Evolutionary conservation across 2,888 invertebrate species (phyloP).

Genomic region (Morpho helenor): DNA sequence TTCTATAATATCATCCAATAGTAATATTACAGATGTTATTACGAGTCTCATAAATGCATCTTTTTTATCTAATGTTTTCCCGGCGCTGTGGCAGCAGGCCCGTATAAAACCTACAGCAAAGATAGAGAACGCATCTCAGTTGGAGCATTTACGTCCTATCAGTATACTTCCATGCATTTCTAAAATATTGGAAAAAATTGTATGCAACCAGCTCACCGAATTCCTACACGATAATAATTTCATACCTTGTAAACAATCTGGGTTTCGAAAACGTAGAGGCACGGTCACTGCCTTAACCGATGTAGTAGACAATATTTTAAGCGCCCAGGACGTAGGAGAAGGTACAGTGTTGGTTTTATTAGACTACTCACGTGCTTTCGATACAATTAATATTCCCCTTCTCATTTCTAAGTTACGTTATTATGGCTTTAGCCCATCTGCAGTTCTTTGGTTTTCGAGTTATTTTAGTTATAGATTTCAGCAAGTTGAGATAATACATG

Average conservation of each 20-base stretch:
- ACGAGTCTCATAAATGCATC: no score
- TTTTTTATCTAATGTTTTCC: no score
- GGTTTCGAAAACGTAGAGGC: conserved; percentile 12
- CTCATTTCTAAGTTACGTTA: background rate
- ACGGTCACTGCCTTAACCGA: conserved; percentile 14
- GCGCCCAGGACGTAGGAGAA: conserved; percentile 4
- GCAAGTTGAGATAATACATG: background rate
- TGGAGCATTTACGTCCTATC: conserved; percentile 14
- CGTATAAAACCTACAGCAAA: conserved; percentile 11
- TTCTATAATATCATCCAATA: background rate
- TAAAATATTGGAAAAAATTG: conserved; percentile 15
- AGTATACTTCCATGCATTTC: conserved; percentile 15
- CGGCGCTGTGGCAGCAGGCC: background rate
- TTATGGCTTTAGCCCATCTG: background rate
- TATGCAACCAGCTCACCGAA: conserved; percentile 1
- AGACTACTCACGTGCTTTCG: conserved; percentile 2
- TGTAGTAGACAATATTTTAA: conserved; percentile 12
- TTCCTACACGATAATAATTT: conserved; percentile 10
- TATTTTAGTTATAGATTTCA: background rate
- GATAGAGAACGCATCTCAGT: background rate
- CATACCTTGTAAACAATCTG: conserved; percentile 15
- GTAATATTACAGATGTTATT: no score
- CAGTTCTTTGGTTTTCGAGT: background rate
- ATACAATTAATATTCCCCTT: background rate
- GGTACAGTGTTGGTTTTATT: background rate